These are phyloP conservation scores for Urechis unicinctus DNA, from an alignment of 2,888 invertebrate species.

Conservation along the genomic window DNA sequence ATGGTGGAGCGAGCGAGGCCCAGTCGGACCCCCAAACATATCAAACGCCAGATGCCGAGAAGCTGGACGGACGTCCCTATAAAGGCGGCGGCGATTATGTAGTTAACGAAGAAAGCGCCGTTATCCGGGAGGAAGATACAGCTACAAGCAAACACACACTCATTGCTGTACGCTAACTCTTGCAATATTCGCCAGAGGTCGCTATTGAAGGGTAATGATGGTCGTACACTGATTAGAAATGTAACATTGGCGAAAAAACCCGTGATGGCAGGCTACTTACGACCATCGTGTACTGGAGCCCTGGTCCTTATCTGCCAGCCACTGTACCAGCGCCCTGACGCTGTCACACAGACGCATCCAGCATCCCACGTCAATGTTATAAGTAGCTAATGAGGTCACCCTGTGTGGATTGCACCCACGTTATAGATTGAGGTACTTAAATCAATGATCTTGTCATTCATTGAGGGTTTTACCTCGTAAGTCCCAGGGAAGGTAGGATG, in stretches of 20 bases:
- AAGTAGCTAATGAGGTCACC: no score
- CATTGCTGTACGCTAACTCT: no score
- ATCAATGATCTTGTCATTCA: no score
- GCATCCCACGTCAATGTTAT: no score
- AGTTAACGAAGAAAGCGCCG: conserved; percentile 12
- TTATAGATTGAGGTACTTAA: no score
- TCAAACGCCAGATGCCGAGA: conserved; percentile 6
- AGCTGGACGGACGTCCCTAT: conserved; percentile 5
- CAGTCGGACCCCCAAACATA: neutral
- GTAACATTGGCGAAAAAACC: no score
- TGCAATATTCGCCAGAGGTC: no score
- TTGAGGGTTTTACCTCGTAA: conserved; percentile 7
- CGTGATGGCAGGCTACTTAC: conserved; percentile 2
- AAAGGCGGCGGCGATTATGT: conserved; percentile 7
- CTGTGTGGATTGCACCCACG: no score
- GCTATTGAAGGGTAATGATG: no score
- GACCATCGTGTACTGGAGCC: conserved; percentile 1
- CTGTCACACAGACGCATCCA: conserved; percentile 5
- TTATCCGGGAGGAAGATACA: conserved; percentile 12
- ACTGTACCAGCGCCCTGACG: conserved; percentile 9
- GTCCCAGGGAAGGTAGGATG: conserved; percentile 9
- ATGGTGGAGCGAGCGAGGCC: conserved; percentile 4
- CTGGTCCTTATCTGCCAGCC: neutral
- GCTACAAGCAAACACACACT: neutral
- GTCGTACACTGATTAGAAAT: no score